A percentile compares a stretch with the other conserved stretches of the same genome.
Evolutionary conservation across 2,113 vertebrate species (phyloP).

Genomic region (Ageneiosus marmoratus): DNA sequence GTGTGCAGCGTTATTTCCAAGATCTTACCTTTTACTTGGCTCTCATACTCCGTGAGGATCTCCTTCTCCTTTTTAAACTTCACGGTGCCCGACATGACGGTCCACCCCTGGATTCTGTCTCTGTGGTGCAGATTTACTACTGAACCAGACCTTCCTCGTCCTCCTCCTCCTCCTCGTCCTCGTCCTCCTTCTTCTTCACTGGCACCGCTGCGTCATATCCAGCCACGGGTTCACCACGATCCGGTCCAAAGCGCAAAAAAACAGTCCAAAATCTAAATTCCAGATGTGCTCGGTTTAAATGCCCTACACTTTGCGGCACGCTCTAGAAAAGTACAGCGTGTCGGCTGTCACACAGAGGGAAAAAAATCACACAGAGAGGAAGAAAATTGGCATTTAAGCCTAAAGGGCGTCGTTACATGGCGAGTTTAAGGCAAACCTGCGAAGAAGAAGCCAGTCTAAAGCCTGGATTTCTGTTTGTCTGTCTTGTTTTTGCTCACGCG

Average conservation of each 20-base stretch:
- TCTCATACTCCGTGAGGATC: conserved; percentile 86
- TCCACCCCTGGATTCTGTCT: conserved; percentile 31
- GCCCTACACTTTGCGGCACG: conserved; percentile 2
- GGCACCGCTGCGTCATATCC: conserved; percentile 50
- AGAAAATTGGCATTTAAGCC: conserved; percentile 4
- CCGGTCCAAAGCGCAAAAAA: conserved; percentile 3
- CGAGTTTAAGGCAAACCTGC: background rate
- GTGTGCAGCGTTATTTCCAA: conserved; percentile 13
- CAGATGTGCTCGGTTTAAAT: background rate
- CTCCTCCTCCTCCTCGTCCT: conserved; percentile 28
- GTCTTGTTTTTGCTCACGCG: background rate
- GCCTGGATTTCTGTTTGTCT: background rate
- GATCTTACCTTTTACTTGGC: conserved; percentile 85
- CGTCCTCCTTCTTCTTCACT: conserved; percentile 37
- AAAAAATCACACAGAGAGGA: no score
- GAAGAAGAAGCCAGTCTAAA: background rate
- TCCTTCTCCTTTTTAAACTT: conserved; percentile 89
- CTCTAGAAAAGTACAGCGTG: background rate
- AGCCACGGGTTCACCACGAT: conserved; percentile 38
- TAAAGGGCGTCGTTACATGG: conserved; percentile 39
- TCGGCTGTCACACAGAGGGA: background rate
- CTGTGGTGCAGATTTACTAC: conserved; percentile 30
- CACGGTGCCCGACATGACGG: conserved; percentile 80
- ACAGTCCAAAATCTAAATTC: background rate
- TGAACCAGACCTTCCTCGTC: conserved; percentile 29